Evolutionary conservation across 2,888 invertebrate species (phyloP).

Genomic region (Lochmaea capreae): DNA sequence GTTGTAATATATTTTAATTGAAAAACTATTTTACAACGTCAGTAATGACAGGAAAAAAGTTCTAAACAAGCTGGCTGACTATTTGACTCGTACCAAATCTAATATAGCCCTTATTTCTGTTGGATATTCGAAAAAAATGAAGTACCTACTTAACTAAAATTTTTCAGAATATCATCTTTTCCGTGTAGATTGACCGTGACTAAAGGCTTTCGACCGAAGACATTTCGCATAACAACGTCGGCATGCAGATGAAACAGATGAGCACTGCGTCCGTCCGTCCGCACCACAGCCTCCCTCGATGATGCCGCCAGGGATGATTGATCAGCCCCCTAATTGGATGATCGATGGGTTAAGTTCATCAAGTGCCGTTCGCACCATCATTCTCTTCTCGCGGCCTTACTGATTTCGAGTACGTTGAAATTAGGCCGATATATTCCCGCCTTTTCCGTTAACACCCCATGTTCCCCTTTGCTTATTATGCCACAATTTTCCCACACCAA

Average conservation of each 20-base stretch:
- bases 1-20: too few relatives aligned
- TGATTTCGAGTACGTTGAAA: conserved; percentile 49
- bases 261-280: conserved; percentile 47
- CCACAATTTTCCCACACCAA: conserved; percentile 9
- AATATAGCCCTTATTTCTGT: too few relatives aligned
- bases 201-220: conserved; percentile 39
- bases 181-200: conserved; percentile 42
- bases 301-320: conserved; percentile 73
- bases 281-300: conserved; percentile 46
- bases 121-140: too few relatives aligned
- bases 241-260: conserved; percentile 65
- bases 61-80: too few relatives aligned
- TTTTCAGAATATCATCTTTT: neutral
- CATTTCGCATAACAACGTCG: conserved; percentile 43
- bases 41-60: too few relatives aligned
- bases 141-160: too few relatives aligned
- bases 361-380: conserved; percentile 59
- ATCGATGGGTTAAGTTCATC: conserved; percentile 75
- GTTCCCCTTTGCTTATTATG: conserved; percentile 13
- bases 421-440: conserved; percentile 53
- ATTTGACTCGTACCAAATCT: too few relatives aligned
- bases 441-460: conserved; percentile 14
- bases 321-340: conserved; percentile 81
- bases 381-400: conserved; percentile 53
- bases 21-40: too few relatives aligned